These are phyloP conservation scores for Abrostola tripartita DNA, from an alignment of 2,888 invertebrate species.

Conservation along the genomic window DNA sequence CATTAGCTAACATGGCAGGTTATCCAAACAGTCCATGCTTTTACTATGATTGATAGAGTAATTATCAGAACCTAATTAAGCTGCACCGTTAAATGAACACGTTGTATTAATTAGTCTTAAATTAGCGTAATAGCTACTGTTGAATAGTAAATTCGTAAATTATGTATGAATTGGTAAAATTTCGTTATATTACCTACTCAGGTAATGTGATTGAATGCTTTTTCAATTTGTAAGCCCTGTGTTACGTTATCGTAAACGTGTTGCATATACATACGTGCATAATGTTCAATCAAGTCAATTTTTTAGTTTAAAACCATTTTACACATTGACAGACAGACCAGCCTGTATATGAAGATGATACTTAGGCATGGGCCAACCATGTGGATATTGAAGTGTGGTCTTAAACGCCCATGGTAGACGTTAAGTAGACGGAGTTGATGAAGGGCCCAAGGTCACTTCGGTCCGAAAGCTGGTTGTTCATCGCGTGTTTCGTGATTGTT, in stretches of 20 bases:
- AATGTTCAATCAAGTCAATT: too few species aligned
- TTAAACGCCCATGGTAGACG: too few species aligned
- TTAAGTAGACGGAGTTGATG: too few species aligned
- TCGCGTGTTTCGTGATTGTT: too few species aligned
- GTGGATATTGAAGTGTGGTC: too few species aligned
- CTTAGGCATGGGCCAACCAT: too few species aligned
- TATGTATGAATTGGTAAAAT: constrained; percentile 21
- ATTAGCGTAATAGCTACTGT: constrained; percentile 40
- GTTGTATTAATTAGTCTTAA: constrained; percentile 39
- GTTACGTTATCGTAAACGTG: neutral
- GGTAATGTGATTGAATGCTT: neutral
- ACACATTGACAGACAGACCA: too few species aligned
- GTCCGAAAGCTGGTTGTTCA: too few species aligned
- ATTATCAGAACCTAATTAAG: constrained; percentile 46
- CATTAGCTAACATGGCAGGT: constrained; percentile 9
- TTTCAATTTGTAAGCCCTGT: neutral
- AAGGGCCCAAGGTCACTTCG: too few species aligned
- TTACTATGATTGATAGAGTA: constrained; percentile 58
- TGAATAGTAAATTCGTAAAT: constrained; percentile 40
- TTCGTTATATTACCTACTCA: neutral
- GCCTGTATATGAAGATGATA: too few species aligned
- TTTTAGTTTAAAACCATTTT: too few species aligned
- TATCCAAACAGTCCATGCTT: constrained; percentile 41
- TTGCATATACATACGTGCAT: too few species aligned
- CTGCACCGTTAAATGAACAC: constrained; percentile 38